Percentiles rank a stretch among this genome's conserved stretches.
phyloP scores from a whole-genome alignment of 2,113 vertebrate species.

The Sinocyclocheilus anophthalmus region DNA sequence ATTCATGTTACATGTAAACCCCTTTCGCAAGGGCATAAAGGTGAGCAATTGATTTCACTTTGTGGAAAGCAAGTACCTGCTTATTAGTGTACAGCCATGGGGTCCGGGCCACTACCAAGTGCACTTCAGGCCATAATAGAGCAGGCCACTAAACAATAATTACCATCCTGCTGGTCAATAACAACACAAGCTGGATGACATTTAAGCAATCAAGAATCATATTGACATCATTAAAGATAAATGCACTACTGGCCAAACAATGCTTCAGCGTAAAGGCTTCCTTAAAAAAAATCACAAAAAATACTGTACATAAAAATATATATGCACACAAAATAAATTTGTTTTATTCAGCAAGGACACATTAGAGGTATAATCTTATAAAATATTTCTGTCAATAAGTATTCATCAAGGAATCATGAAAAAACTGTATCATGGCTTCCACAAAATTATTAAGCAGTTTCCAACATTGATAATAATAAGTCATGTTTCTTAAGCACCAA shows the following conservation, averaged over 20 bases:
- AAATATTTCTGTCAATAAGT: too few relatives aligned
- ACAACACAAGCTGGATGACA: background rate
- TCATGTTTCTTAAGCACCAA: background rate
- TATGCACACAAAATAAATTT: too few relatives aligned
- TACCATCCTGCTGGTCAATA: conserved; percentile 29
- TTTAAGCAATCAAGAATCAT: conserved; percentile 12
- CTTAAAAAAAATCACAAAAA: background rate
- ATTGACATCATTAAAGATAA: conserved; percentile 16
- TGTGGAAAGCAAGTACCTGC: conserved; percentile 28
- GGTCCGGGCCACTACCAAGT: conserved; percentile 14
- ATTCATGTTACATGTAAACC: conserved; percentile 50
- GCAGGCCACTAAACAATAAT: conserved; percentile 39
- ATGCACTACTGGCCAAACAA: background rate
- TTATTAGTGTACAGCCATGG: conserved; percentile 25
- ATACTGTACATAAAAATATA: too few relatives aligned
- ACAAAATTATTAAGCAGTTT: too few relatives aligned
- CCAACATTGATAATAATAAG: background rate
- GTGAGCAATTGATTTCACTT: conserved; percentile 43
- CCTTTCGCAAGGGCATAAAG: conserved; percentile 35
- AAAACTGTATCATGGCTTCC: too few relatives aligned
- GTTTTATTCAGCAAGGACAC: too few relatives aligned
- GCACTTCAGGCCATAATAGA: conserved; percentile 11
- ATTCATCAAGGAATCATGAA: too few relatives aligned
- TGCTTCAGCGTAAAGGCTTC: background rate
- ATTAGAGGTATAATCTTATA: too few relatives aligned